Base-by-base conservation (phyloP, 2,797 vertebrate genomes). In the Gastrophryne carolinensis region DNA sequence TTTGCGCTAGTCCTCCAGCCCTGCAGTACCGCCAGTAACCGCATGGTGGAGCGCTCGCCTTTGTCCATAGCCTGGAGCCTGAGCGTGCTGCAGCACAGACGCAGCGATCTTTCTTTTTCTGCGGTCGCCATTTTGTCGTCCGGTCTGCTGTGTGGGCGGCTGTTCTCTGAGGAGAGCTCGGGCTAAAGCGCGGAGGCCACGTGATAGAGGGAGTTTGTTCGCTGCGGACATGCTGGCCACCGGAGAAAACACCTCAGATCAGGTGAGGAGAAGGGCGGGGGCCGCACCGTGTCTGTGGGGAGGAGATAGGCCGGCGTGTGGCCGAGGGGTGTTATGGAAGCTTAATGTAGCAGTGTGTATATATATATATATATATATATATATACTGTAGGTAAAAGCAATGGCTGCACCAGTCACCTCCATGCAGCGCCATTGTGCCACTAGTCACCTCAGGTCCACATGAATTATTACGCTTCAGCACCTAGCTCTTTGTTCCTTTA, bases 111-210 rank as follows among this genome's bases (percentile, higher is more conserved):
- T 69, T 69, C 68, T 37, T 27, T 30, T 23, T 13, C 12, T 27
- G 8, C 21, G 4, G 64, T 26, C 65, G 73, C 73, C 73, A 75
- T 75, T 69, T 75, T 75, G 54, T 60, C 5, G 6, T 3, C 19
- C 15, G 30, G 21, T 37, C 11, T 29, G 10, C 29, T 15, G 21
- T 34, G 56, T 23, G 34, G 64, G 26, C 7, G 27, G 44, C 24
- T 49, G 63, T 39, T 26, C n/a, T 9, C 11, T 10, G 17, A 19
- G 62, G 6, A 11, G 1, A 60, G 63, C 24, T 30, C 5, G 21
- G 11, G 10, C 15, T 1, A 5, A 9, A n/a, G 12, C 30, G 26
- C 11, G n/a, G 17, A 12, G 9, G 8, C 23, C 3, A n/a, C 57
- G 47, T 9, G 32, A 21, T 2, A 5, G 19, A 21, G 5, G 9